Conservation (phyloP, 2,888 invertebrate genomes). For the Elegia similella region DNA sequence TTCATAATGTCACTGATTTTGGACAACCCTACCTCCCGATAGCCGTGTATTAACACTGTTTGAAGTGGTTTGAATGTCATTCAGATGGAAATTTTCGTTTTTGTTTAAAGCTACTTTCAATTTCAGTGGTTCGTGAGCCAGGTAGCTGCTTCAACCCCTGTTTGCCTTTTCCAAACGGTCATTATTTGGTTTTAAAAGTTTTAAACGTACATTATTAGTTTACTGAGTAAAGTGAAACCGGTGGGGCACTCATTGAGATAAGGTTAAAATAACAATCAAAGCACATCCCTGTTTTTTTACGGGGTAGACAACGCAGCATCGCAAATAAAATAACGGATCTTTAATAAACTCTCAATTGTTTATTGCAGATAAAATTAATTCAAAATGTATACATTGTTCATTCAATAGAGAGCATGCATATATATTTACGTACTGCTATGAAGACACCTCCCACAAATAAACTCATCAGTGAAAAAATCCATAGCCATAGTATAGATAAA, state of each 20-base stretch:
- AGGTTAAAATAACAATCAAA: not conserved
- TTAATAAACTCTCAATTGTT: too few relatives aligned
- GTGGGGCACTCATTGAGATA: not conserved
- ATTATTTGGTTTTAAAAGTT: not conserved
- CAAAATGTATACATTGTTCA: too few relatives aligned
- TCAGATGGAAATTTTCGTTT: conserved; percentile 64
- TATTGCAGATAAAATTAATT: too few relatives aligned
- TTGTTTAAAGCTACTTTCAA: conserved; percentile 39
- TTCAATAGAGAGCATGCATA: too few relatives aligned
- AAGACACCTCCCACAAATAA: too few relatives aligned
- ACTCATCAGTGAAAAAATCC: too few relatives aligned
- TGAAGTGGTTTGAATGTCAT: conserved; percentile 50
- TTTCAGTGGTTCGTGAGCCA: conserved; percentile 28
- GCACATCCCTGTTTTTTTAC: too few relatives aligned
- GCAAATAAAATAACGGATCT: too few relatives aligned
- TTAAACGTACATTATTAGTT: not conserved
- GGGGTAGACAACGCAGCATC: too few relatives aligned
- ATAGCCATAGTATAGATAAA: too few relatives aligned
- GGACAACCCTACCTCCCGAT: conserved; percentile 22
- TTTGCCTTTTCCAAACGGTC: conserved; percentile 8
- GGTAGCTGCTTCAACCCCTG: not conserved
- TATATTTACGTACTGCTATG: too few relatives aligned
- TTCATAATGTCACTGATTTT: not conserved
- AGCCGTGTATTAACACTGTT: conserved; percentile 43
- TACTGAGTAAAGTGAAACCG: not conserved